Percentiles rank a stretch among this genome's conserved stretches.
phyloP scores from a whole-genome alignment of 2,888 invertebrate genomes.

The Erannis defoliaria region DNA sequence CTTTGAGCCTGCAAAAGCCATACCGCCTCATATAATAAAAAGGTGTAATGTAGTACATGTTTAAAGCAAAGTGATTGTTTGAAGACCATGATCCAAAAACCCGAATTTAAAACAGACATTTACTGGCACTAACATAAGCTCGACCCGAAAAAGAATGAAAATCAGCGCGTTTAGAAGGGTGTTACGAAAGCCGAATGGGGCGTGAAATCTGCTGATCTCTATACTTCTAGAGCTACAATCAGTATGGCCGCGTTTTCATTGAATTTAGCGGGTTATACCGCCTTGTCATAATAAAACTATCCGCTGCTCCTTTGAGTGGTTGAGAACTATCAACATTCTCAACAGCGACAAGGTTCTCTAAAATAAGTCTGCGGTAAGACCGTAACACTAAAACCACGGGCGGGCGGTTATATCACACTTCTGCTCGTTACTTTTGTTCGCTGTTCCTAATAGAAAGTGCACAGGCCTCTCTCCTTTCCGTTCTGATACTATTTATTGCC shows the following conservation, averaged over 20 bases:
- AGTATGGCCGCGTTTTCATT: conserved; percentile 20
- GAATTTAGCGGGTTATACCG: conserved; percentile 3
- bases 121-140: conserved; percentile 32
- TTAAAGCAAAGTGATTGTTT: conserved; percentile 29
- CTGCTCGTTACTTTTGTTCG: conserved; percentile 71
- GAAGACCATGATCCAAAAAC: conserved; percentile 35
- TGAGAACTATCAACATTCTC: background rate
- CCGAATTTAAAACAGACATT: conserved; percentile 33
- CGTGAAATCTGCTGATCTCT: conserved; percentile 41
- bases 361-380: conserved; percentile 22
- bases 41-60: conserved; percentile 11
- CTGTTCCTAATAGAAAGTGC: conserved; percentile 77
- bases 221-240: conserved; percentile 28
- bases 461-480: conserved; percentile 74
- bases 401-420: conserved; percentile 77
- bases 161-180: conserved; percentile 35
- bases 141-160: conserved; percentile 33
- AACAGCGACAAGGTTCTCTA: conserved; percentile 23
- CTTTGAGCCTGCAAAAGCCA: conserved; percentile 7
- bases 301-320: background rate
- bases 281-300: conserved; percentile 14
- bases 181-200: conserved; percentile 42
- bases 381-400: conserved; percentile 55
- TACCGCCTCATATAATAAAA: background rate
- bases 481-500: conserved; percentile 74